Conservation (phyloP, 1,140 invertebrate species). For the Neodiprion fabricii region DNA sequence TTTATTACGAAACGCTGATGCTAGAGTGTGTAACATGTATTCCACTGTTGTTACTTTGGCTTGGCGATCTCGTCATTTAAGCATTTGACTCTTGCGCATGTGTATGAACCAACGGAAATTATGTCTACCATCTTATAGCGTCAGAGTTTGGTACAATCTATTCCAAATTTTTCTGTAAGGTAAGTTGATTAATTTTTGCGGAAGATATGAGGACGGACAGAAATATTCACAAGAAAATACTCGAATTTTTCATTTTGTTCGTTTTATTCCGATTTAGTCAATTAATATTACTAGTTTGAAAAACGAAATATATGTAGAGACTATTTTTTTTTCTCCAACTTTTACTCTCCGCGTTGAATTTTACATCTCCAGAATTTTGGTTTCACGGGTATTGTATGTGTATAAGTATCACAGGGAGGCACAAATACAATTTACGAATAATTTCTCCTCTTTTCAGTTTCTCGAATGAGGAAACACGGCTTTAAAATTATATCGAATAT, state of each 20-base stretch:
- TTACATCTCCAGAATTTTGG: neutral
- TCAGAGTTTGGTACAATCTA: conserved; percentile 37
- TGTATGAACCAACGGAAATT: neutral
- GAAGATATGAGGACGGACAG: conserved; percentile 36
- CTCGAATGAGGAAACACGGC: too few species aligned
- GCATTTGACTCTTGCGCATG: neutral
- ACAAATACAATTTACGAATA: neutral
- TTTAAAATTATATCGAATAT: neutral
- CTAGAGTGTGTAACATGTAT: conserved; percentile 8
- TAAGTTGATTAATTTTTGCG: conserved; percentile 46
- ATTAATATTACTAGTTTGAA: neutral
- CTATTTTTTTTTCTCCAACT: neutral
- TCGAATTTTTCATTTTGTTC: conserved; percentile 30
- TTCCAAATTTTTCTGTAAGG: conserved; percentile 50
- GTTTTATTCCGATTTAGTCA: too few species aligned
- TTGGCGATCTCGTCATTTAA: neutral
- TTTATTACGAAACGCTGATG: conserved; percentile 25
- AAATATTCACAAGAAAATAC: conserved; percentile 43
- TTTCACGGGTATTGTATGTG: neutral
- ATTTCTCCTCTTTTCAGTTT: neutral
- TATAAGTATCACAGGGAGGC: neutral
- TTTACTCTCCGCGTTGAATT: neutral
- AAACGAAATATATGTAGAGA: neutral
- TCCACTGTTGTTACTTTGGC: neutral
- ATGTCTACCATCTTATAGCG: neutral